Conservation (phyloP, 30 jellyfish, hydroid and myxozoan genomes). For the Morbakka virulenta region DNA sequence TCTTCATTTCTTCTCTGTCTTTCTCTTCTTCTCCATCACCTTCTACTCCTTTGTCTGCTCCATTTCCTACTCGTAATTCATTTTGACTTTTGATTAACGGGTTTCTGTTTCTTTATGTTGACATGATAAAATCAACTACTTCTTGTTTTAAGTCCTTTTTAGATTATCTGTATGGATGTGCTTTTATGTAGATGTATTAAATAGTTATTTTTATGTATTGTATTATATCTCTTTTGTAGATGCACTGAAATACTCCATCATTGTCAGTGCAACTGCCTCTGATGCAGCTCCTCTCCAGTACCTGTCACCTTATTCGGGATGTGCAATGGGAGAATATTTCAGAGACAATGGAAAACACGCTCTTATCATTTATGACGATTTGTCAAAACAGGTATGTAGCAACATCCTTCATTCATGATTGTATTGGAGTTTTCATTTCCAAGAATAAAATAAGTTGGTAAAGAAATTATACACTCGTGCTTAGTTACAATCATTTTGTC, state of each 20-base stretch:
- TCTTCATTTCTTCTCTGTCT: too few relatives aligned
- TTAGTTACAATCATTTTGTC: too few relatives aligned
- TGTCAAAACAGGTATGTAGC: conserved; percentile 97
- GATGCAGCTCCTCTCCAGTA: conserved; percentile 99
- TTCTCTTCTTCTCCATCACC: neutral
- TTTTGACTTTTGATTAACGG: neutral
- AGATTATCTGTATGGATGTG: too few relatives aligned
- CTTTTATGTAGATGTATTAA: too few relatives aligned
- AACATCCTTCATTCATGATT: too few relatives aligned
- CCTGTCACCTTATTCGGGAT: conserved; percentile 98
- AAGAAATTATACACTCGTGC: too few relatives aligned
- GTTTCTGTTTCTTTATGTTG: too few relatives aligned
- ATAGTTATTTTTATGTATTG: too few relatives aligned
- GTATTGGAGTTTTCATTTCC: too few relatives aligned
- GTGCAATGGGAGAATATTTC: conserved; percentile 99
- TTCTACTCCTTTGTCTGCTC: neutral
- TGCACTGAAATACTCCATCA: conserved; percentile 96
- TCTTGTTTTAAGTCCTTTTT: too few relatives aligned
- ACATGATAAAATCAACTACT: too few relatives aligned
- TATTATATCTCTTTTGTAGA: conserved; percentile 6
- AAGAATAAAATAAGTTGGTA: too few relatives aligned
- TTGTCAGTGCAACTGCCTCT: conserved; percentile 99
- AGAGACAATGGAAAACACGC: conserved; percentile 99
- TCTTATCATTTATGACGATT: conserved; percentile 97
- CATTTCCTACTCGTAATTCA: neutral